A percentile compares a stretch with the other conserved stretches of the same genome.
Conservation (phyloP, 1,140 invertebrate genomes). For the Delia radicum region DNA sequence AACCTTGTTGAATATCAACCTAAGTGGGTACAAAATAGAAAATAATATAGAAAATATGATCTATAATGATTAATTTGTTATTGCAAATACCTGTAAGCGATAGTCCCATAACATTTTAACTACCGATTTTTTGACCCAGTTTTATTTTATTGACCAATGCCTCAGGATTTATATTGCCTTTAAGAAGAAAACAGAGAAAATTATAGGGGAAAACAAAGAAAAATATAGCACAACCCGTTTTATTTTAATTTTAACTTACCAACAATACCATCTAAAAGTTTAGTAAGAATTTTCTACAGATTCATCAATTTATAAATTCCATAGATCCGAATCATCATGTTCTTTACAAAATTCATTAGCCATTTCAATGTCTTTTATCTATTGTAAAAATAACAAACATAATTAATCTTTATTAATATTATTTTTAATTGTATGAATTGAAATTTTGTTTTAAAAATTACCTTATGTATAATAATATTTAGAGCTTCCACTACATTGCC, state of each 20-base stretch:
- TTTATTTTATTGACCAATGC: slow-evolving; percentile 84
- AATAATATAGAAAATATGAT: background rate
- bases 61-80: background rate
- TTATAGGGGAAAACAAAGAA: background rate
- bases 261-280: slow-evolving; percentile 60
- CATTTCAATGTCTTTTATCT: slow-evolving; percentile 78
- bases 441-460: slow-evolving; percentile 50
- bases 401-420: background rate
- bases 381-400: background rate
- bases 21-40: no score
- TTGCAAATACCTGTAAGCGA: slow-evolving; percentile 81
- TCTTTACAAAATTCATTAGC: slow-evolving; percentile 96
- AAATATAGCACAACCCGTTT: background rate
- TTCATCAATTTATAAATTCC: slow-evolving; percentile 90
- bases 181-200: background rate
- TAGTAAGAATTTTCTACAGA: slow-evolving; percentile 74
- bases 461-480: slow-evolving; percentile 81
- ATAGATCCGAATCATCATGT: slow-evolving; percentile 91
- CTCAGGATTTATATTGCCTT: slow-evolving; percentile 81
- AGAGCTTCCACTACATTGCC: slow-evolving; percentile 91
- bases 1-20: slow-evolving; percentile 85
- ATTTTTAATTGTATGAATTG: background rate
- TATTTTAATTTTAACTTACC: slow-evolving; percentile 31
- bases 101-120: slow-evolving; percentile 96
- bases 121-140: slow-evolving; percentile 78